A percentile compares a stretch with the other conserved stretches of the same genome.
Evolutionary conservation across 1,140 invertebrate species (phyloP).

Genomic region (Scylla paramamosain): DNA sequence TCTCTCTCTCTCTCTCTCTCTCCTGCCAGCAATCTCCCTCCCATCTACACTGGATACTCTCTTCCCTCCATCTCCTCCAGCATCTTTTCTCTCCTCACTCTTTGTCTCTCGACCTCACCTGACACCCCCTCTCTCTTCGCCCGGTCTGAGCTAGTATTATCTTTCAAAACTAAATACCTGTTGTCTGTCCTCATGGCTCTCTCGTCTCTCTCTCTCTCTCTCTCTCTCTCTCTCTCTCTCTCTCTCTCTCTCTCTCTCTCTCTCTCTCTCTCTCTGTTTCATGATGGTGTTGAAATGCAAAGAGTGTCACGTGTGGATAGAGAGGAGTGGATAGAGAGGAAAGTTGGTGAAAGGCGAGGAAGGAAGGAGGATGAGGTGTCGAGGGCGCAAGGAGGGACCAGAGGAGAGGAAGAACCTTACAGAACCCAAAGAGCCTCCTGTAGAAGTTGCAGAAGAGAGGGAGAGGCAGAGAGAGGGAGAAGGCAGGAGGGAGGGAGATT

Average conservation of each 20-base stretch:
- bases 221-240: neutral
- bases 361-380: slow-evolving; percentile 9
- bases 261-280: slow-evolving; percentile 45
- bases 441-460: neutral
- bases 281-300: neutral
- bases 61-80: too few relatives aligned
- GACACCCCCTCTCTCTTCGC: too few relatives aligned
- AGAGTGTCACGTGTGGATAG: neutral
- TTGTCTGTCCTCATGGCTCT: neutral
- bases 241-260: slow-evolving; percentile 51
- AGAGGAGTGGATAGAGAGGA: neutral
- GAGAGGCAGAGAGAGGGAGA: too few relatives aligned
- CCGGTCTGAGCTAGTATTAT: neutral
- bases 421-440: neutral
- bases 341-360: slow-evolving; percentile 12
- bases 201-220: neutral
- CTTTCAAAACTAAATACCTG: neutral
- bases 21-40: neutral
- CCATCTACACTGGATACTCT: neutral
- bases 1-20: neutral
- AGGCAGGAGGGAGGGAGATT: neutral
- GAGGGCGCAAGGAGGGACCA: neutral
- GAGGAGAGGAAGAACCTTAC: neutral
- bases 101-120: too few relatives aligned
- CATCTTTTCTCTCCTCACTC: too few relatives aligned